These are phyloP conservation scores for Nymphalis polychloros DNA, from an alignment of 2,888 invertebrate species.

Conservation along the genomic window DNA sequence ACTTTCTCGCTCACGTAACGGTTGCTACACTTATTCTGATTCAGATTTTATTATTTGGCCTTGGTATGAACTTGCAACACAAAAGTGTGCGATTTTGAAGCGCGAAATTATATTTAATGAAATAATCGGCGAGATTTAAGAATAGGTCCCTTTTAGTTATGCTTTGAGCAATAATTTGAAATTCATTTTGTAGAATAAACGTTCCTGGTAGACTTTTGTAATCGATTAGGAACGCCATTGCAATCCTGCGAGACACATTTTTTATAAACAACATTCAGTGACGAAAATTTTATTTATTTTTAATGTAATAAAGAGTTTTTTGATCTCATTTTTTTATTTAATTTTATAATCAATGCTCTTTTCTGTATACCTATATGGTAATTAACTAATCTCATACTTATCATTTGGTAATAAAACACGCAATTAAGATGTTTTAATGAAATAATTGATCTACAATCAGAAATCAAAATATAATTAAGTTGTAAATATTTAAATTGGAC, in stretches of 20 bases:
- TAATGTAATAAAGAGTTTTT: not conserved
- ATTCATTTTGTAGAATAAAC: slow-evolving; percentile 39
- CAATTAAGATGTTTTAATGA: too few species aligned
- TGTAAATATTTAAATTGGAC: too few species aligned
- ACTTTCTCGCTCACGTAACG: slow-evolving; percentile 68
- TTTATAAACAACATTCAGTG: slow-evolving; percentile 32
- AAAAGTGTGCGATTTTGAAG: slow-evolving; percentile 50
- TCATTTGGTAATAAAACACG: too few species aligned
- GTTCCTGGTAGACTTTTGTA: slow-evolving; percentile 30
- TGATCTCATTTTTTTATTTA: too few species aligned
- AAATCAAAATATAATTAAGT: too few species aligned
- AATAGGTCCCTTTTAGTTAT: slow-evolving; percentile 61
- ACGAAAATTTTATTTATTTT: slow-evolving; percentile 14
- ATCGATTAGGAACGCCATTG: slow-evolving; percentile 35
- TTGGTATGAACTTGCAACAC: slow-evolving; percentile 61
- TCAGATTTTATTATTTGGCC: slow-evolving; percentile 61
- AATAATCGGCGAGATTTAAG: slow-evolving; percentile 29
- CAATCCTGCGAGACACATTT: slow-evolving; percentile 24
- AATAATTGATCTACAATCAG: too few species aligned
- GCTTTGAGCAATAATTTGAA: slow-evolving; percentile 52
- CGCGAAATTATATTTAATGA: slow-evolving; percentile 57
- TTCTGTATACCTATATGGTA: too few species aligned
- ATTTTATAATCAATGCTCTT: too few species aligned
- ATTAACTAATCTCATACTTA: too few species aligned
- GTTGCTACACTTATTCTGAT: slow-evolving; percentile 62